Evolutionary conservation across 1,140 invertebrate species (phyloP), one percentile per base, ranked within the genome.

Genomic region (Physella acuta): DNA sequence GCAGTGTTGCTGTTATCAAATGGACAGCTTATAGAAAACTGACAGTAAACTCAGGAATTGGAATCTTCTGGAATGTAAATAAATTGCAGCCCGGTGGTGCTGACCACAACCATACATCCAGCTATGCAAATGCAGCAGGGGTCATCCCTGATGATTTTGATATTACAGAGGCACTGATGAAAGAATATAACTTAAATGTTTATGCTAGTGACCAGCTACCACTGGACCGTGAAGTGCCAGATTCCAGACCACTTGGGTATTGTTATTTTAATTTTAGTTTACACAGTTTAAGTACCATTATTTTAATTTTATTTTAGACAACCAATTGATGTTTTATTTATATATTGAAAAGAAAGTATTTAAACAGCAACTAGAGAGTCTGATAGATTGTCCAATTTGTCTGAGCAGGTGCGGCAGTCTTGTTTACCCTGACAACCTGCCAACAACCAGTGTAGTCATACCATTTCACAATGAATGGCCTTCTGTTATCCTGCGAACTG

Each of bases 401-500:
- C 59, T 71, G 3, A 67, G 76, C 76, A 64, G 77, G 78, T 55
- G 51, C 59, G 16, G n/a, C 20, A 26, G n/a, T n/a, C 33, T 67
- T 34, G 55, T 49, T 0, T 79, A 76, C 51, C 73, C 75, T 20
- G 53, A 73, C 33, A 84, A 88, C 68, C 84, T 95, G 60, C 92
- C 93, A 61, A 88, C 89, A 68, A 91, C 92, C 1, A 93, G 92
- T 58, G 87, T 99, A 33, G 89, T 99, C 26, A 94, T 99, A 79
- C 97, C 95, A 79, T 98, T 98, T 80, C 97, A 94, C 82, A 98
- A 98, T 85, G 97, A 99, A 85, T 95, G 97, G 79, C 91, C 90
- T 65, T 89, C 91, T 71, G 95, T 95, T 8, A 85, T 99, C 0
- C 84, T 97, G 69, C 86, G 97, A 77, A 97, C 95, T 0, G 84